Conservation (phyloP, 1,140 invertebrate genomes). For the Danaus melanippus region DNA sequence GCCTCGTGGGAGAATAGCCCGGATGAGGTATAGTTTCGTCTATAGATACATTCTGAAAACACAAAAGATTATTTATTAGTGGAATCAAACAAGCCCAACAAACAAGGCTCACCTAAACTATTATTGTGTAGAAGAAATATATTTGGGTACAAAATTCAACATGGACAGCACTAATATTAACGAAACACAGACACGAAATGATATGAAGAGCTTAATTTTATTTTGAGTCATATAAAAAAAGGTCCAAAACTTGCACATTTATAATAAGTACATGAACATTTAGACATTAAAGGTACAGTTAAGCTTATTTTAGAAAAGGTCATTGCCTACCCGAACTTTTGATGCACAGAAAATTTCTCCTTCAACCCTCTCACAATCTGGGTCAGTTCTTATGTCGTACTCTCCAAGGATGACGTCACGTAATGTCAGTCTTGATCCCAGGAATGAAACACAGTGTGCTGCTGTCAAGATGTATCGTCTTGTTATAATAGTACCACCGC, state of each 20-base stretch:
- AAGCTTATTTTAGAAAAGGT: no score
- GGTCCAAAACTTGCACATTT: no score
- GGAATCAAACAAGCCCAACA: no score
- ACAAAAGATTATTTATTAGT: constrained; percentile 1
- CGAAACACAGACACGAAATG: no score
- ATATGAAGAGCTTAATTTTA: no score
- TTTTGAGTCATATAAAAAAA: no score
- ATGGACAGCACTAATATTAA: no score
- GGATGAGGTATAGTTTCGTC: constrained; percentile 73
- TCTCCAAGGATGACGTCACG: constrained; percentile 76
- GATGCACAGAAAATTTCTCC: constrained; percentile 71
- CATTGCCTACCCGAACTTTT: constrained; percentile 46
- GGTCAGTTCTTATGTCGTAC: constrained; percentile 71
- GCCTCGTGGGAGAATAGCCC: constrained; percentile 57
- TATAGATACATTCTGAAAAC: constrained; percentile 72
- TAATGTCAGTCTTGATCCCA: constrained; percentile 45
- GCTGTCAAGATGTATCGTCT: constrained; percentile 79
- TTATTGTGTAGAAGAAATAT: no score
- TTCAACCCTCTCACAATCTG: constrained; percentile 73
- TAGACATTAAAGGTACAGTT: no score
- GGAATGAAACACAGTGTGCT: constrained; percentile 76
- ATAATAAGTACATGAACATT: no score
- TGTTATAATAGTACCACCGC: constrained; percentile 78
- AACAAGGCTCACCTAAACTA: no score
- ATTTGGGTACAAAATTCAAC: no score